phyloP scores from a whole-genome alignment of 1,140 invertebrate genomes.

The Tetraneura akinire region DNA sequence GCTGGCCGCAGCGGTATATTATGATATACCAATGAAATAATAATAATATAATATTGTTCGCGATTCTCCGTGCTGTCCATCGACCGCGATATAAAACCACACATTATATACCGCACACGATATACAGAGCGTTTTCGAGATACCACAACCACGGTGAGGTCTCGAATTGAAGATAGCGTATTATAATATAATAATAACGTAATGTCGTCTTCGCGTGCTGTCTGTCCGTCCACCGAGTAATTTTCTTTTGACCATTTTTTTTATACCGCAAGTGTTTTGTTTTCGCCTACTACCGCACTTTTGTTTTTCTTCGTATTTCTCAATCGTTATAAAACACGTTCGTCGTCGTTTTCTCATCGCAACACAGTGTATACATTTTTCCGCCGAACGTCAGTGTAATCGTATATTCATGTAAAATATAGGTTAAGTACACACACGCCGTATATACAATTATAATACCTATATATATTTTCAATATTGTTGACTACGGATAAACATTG shows the following conservation, averaged over 20 bases:
- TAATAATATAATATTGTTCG: not conserved
- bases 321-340: too few species aligned
- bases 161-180: not conserved
- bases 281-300: not conserved
- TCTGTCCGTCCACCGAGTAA: too few species aligned
- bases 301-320: slow-evolving; percentile 19
- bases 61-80: slow-evolving; percentile 27
- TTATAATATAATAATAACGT: not conserved
- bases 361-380: too few species aligned
- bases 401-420: too few species aligned
- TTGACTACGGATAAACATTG: too few species aligned
- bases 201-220: too few species aligned
- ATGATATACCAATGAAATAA: too few species aligned
- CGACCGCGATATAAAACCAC: not conserved
- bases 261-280: not conserved
- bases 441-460: too few species aligned
- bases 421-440: too few species aligned
- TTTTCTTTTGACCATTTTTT: not conserved
- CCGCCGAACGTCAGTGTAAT: too few species aligned
- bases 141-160: not conserved
- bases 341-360: too few species aligned
- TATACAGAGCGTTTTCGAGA: not conserved
- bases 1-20: not conserved
- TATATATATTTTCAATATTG: too few species aligned
- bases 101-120: not conserved